Percentiles rank a stretch among this genome's conserved stretches.
Evolutionary conservation across 2,797 vertebrate species (phyloP).

Genomic region (Poecilia gillii): DNA sequence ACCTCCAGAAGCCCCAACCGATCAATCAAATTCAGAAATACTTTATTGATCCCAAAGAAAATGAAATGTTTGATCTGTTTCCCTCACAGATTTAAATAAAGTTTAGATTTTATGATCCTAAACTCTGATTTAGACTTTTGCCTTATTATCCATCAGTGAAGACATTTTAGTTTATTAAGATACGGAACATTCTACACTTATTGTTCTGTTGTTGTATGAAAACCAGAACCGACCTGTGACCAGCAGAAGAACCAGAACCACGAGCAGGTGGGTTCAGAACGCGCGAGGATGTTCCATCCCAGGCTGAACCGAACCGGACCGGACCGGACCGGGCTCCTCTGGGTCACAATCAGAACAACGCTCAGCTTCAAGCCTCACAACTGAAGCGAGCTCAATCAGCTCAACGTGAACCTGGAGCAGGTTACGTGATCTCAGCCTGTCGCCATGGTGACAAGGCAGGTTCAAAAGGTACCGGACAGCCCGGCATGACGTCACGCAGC

Average conservation of each 20-base stretch:
- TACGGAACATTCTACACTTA: no score
- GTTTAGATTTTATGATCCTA: background rate
- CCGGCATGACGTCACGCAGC: conserved; percentile 35
- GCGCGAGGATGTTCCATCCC: background rate
- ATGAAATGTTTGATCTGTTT: no score
- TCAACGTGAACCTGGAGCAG: background rate
- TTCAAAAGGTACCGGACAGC: background rate
- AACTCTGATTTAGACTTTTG: background rate
- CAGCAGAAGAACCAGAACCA: background rate
- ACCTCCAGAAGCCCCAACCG: no score
- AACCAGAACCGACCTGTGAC: background rate
- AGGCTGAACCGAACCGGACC: no score
- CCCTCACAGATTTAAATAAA: no score
- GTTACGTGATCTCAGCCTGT: background rate
- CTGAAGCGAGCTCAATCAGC: background rate
- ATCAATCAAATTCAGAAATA: no score
- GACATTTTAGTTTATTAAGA: background rate
- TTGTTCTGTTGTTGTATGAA: background rate
- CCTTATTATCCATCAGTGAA: background rate
- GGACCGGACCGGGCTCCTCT: no score
- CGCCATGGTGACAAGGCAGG: conserved; percentile 2
- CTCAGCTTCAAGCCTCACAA: no score
- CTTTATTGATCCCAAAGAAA: no score
- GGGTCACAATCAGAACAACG: no score
- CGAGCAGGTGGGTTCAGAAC: background rate